Evolutionary conservation across 2,888 invertebrate genomes (phyloP).

Genomic region (Drosophila conformis): DNA sequence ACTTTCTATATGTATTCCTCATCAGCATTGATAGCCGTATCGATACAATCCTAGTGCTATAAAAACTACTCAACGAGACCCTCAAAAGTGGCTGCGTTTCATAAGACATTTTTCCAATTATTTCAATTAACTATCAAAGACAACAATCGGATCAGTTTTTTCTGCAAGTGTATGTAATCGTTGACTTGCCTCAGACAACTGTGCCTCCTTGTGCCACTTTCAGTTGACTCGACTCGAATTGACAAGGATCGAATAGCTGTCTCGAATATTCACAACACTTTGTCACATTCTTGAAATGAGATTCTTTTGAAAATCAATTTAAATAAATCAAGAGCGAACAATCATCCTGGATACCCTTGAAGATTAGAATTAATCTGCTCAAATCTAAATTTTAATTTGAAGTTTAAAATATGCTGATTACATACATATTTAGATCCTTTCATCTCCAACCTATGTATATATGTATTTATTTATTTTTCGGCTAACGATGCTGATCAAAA

Average conservation of each 20-base stretch:
- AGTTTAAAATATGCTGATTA: too few relatives aligned
- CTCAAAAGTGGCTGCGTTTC: neutral
- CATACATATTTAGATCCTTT: too few relatives aligned
- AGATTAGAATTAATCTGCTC: neutral
- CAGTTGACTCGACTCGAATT: constrained; percentile 20
- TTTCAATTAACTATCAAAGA: neutral
- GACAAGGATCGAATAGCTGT: constrained; percentile 27
- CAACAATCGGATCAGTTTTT: neutral
- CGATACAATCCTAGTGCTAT: neutral
- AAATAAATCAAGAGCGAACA: neutral
- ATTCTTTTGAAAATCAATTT: neutral
- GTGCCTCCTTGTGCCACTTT: constrained; percentile 7
- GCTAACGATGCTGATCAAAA: too few relatives aligned
- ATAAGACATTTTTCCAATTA: neutral
- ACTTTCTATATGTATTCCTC: neutral
- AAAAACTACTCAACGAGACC: neutral
- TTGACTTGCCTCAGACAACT: neutral
- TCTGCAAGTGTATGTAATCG: neutral
- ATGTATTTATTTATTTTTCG: too few relatives aligned
- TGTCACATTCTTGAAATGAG: constrained; percentile 3
- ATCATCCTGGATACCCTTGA: neutral
- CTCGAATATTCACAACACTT: constrained; percentile 1
- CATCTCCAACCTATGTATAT: too few relatives aligned
- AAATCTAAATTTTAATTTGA: neutral
- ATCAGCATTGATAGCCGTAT: neutral